phyloP scores from a whole-genome alignment of 2,888 invertebrate genomes.

The Eurois occulta region DNA sequence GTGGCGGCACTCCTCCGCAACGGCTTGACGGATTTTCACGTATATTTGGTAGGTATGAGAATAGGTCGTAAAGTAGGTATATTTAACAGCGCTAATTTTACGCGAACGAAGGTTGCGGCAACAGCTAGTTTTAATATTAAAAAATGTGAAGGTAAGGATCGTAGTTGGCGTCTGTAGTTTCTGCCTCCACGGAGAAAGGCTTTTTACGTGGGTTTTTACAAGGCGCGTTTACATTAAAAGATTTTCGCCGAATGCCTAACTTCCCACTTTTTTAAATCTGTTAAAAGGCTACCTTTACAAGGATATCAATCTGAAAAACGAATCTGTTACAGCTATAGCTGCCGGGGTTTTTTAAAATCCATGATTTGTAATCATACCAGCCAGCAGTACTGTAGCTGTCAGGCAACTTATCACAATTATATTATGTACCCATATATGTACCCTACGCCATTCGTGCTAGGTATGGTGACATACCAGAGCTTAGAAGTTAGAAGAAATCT shows the following conservation, averaged over 20 bases:
- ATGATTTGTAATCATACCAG: neutral
- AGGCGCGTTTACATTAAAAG: neutral
- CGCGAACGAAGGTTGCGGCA: too few species aligned
- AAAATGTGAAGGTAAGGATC: neutral
- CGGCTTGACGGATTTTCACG: too few species aligned
- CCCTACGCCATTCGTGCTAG: too few species aligned
- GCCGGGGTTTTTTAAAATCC: neutral
- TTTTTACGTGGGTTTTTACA: too few species aligned
- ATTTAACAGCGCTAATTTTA: too few species aligned
- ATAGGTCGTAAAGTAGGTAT: too few species aligned
- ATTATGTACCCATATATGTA: too few species aligned
- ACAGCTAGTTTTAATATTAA: neutral
- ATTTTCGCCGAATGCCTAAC: neutral
- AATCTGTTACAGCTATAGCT: neutral
- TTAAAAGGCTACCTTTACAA: neutral
- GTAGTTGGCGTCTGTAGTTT: neutral
- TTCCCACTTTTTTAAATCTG: neutral
- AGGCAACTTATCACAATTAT: too few species aligned
- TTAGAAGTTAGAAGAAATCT: too few species aligned
- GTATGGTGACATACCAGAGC: too few species aligned
- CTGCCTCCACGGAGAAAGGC: neutral
- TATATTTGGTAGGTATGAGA: too few species aligned
- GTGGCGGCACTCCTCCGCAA: too few species aligned
- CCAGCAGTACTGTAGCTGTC: neutral
- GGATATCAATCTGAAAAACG: neutral